Base-by-base conservation (phyloP, 1,140 invertebrate species). In the Ceratitis capitata region DNA sequence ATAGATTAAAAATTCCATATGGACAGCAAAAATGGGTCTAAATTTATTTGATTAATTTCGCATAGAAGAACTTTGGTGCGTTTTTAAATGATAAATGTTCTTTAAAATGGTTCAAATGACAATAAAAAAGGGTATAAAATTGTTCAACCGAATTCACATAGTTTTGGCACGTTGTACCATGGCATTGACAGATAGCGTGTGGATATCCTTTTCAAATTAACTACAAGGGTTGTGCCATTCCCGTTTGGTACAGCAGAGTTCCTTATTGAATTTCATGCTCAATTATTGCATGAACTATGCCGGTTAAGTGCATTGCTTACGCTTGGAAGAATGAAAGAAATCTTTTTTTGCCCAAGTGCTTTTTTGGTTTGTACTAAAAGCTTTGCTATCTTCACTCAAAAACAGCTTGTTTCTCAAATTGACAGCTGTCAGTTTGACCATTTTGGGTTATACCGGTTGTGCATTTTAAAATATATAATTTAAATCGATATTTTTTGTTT, bases 391-490 rank as follows among this genome's bases (percentile, higher is more conserved):
- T 12, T 39, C 35, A 4, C 35, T 61, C 58, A n/a, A 32, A 69
- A 69, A 16, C 39, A 9, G 29, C 64, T 69, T 69, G 29, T 69
- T 19, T 35, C 35, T 69, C 35, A 42, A 69, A 69, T 69, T 69
- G 64, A 26, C 64, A 69, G 64, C 35, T 69, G 64, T 69, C 64
- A 69, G 64, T 39, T 32, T 69, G 64, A 42, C 32, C 35, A n/a
- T 16, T 69, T 69, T 39, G 35, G 29, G 64, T 69, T 56, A 69
- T 35, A 39, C 9, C n/a, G 29, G 19, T 16, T 35, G n/a, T 3
- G 19, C n/a, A 69, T 39, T 69, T 69, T 19, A 12, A 39, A 69
- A 39, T 42, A n/a, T n/a, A n/a, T n/a, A n/a, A 14, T 61, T 61
- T 61, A 29, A 26, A 61, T 61, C 58, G 29, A 61, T 61, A 69